Evolutionary conservation across 2,113 vertebrate species (phyloP).

Genomic region (Salvator merianae): DNA sequence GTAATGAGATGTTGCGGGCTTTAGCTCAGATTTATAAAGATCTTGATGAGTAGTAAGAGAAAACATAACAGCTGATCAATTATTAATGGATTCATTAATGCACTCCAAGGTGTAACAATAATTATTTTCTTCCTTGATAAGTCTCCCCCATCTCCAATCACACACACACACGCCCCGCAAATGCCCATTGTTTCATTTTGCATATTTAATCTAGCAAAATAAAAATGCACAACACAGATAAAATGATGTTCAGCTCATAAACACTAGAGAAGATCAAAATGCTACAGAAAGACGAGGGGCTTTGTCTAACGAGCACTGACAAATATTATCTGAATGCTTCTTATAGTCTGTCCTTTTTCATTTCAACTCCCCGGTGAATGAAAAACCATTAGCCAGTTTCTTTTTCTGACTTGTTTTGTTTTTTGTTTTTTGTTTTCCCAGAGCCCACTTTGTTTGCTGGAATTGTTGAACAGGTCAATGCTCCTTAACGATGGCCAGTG

Average conservation of each 20-base stretch:
- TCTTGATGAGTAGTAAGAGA: constrained; percentile 79
- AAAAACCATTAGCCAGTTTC: constrained; percentile 29
- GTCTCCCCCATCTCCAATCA: background rate
- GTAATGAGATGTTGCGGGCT: constrained; percentile 78
- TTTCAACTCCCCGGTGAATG: constrained; percentile 36
- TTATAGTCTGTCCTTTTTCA: constrained; percentile 50
- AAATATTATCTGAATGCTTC: constrained; percentile 41
- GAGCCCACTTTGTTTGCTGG: constrained; percentile 12
- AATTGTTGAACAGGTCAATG: constrained; percentile 30
- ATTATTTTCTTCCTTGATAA: constrained; percentile 67
- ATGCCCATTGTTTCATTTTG: constrained; percentile 57
- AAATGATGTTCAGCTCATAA: constrained; percentile 47
- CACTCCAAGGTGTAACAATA: constrained; percentile 75
- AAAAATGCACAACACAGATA: constrained; percentile 59
- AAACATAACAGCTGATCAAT: constrained; percentile 74
- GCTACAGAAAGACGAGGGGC: constrained; percentile 22
- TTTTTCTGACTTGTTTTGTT: background rate
- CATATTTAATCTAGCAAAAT: constrained; percentile 72
- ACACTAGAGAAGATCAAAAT: constrained; percentile 38
- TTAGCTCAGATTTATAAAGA: constrained; percentile 75
- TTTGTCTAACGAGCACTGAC: constrained; percentile 43
- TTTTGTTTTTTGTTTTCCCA: background rate
- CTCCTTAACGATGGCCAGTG: constrained; percentile 44
- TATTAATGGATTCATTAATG: constrained; percentile 83
- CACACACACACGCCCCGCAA: constrained; percentile 28